phyloP scores from a whole-genome alignment of 2,888 invertebrate species.

The Danaus chrysippus region DNA sequence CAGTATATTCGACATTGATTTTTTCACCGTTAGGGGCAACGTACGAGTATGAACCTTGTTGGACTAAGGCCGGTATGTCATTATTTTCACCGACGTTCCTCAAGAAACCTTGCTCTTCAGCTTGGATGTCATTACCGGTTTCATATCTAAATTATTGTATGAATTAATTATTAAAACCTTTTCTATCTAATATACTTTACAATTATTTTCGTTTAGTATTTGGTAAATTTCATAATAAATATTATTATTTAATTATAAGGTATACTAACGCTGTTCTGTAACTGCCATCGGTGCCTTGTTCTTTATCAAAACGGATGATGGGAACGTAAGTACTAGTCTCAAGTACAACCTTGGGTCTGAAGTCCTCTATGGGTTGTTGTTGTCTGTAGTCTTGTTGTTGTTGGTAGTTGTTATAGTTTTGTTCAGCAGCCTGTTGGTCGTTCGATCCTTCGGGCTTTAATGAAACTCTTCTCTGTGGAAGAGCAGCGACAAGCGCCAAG shows the following conservation, averaged over 20 bases:
- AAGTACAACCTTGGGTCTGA: conserved; percentile 64
- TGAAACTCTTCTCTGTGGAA: conserved; percentile 66
- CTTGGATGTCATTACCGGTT: conserved; percentile 89
- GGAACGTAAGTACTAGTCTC: conserved; percentile 88
- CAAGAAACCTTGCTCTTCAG: conserved; percentile 88
- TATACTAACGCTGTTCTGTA: conserved; percentile 86
- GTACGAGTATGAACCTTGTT: conserved; percentile 88
- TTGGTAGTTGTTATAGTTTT: conserved; percentile 62
- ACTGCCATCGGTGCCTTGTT: conserved; percentile 90
- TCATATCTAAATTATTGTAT: conserved; percentile 80
- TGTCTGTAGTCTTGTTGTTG: conserved; percentile 56
- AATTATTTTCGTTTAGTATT: background rate
- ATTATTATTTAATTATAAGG: conserved; percentile 1
- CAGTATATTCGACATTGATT: conserved; percentile 87
- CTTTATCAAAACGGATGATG: conserved; percentile 89
- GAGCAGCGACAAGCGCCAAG: conserved; percentile 62
- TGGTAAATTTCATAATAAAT: background rate
- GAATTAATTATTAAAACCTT: background rate
- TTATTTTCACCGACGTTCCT: conserved; percentile 83
- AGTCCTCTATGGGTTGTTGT: conserved; percentile 60
- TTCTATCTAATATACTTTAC: background rate
- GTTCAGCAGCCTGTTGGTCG: conserved; percentile 62
- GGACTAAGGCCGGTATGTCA: conserved; percentile 81
- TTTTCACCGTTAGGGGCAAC: conserved; percentile 88
- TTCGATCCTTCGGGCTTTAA: conserved; percentile 51